Evolutionary conservation across 2,113 vertebrate species (phyloP).

Genomic region (Herpetotheres cachinnans): DNA sequence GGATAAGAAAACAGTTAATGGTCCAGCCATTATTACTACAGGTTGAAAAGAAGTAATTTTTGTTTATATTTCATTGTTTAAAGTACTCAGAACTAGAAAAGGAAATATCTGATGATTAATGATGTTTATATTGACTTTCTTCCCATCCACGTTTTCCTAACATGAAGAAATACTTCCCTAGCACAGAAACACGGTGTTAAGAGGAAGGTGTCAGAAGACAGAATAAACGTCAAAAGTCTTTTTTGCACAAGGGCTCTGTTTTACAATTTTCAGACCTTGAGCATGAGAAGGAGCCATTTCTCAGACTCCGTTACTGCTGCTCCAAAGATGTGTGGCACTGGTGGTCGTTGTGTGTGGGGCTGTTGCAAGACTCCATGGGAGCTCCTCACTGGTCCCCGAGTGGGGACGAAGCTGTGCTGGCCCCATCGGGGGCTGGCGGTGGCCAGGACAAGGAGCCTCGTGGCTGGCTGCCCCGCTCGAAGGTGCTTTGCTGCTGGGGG

Average conservation of each 20-base stretch:
- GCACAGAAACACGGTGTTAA: background rate
- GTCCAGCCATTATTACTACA: background rate
- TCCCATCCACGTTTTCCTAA: background rate
- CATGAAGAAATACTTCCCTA: background rate
- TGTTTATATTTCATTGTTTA: background rate
- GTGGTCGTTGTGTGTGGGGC: too few species aligned
- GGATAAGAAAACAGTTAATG: background rate
- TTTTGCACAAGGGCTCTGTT: background rate
- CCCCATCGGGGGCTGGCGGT: rapidly evolving
- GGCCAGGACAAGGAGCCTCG: rapidly evolving
- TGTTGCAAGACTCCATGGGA: background rate
- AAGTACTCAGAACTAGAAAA: background rate
- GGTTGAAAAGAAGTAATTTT: background rate
- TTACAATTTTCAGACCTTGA: background rate
- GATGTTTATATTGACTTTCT: background rate
- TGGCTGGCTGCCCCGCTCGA: rapidly evolving
- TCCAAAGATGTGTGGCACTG: rapidly evolving
- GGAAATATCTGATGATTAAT: background rate
- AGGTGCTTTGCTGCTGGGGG: background rate
- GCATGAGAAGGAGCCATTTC: background rate
- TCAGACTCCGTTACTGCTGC: rapidly evolving
- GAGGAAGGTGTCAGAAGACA: background rate
- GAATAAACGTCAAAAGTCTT: background rate
- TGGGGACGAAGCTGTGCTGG: rapidly evolving
- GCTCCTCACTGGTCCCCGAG: background rate